Evolutionary conservation across 2,797 vertebrate species (phyloP).

Genomic region (Poecilia velifera): DNA sequence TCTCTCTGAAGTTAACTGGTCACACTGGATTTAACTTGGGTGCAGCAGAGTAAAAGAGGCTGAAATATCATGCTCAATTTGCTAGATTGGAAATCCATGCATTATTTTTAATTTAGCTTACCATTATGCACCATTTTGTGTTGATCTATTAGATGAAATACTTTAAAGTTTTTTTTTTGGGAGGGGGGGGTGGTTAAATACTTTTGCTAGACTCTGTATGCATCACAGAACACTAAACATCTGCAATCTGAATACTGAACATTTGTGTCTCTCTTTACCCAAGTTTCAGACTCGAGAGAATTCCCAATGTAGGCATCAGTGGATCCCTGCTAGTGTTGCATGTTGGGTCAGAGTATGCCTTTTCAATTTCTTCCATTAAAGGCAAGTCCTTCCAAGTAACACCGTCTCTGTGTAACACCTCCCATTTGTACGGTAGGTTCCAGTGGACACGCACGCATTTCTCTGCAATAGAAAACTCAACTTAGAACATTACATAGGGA

Average conservation of each 20-base stretch:
- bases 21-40: not conserved
- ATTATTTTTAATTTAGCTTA: not conserved
- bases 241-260: not conserved
- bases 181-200: no score
- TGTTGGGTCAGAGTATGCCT: constrained; percentile 82
- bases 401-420: constrained; percentile 67
- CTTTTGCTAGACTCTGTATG: not conserved
- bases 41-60: not conserved
- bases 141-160: not conserved
- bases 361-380: constrained; percentile 86
- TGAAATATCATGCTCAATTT: not conserved
- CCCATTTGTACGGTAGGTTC: constrained; percentile 91
- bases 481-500: not conserved
- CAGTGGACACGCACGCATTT: constrained; percentile 85
- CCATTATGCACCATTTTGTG: not conserved
- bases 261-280: constrained; percentile 26
- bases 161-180: not conserved
- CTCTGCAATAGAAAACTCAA: constrained; percentile 66
- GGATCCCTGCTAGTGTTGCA: constrained; percentile 27
- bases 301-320: fast-evolving
- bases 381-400: constrained; percentile 82
- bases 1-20: not conserved
- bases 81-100: not conserved
- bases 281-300: not conserved
- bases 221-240: not conserved